Evolutionary conservation across 37 sponge, comb jelly and placozoan species (phyloP), one percentile per base, ranked within the genome.

Genomic region (Beroe ovata): DNA sequence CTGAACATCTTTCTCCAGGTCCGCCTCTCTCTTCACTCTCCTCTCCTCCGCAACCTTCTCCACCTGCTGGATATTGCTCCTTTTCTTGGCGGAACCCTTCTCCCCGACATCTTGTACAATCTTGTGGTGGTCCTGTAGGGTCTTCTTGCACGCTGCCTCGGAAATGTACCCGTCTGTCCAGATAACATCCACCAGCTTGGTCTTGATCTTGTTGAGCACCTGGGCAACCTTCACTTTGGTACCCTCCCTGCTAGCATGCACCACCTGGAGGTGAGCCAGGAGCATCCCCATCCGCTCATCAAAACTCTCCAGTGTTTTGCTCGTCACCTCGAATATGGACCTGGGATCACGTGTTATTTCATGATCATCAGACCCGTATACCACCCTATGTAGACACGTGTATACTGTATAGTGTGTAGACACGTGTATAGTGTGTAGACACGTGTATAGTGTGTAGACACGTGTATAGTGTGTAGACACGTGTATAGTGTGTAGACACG

Each of bases 101-200:
- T 77, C 84, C 8, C 54, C 38, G 6, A 77, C 54, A 8, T 77
- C 84, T 35, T 39, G 54, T 0, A 77, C 84, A 42, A 77, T 4
- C 28, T 77, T 77, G 84, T 77, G 84, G 28, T 77, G 84, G 47
- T 77, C 84, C 41, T 77, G 84, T 23, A 77, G 47, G 84, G 84
- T 77, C 41, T 77, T 77, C 84, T 77, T 77, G 84, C 84, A 77
- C 54, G 84, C n/a, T 8, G 84, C 38, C 84, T 77, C 84, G 25
- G 84, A 77, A 23, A 77, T 42, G 54, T 77, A 77, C 0, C 84
- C 84, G 28, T 77, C 84, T 14, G 28, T 42, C 84, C 84, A 77
- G 84, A 77, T 39, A 0, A 77, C n/a, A 36, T 77, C 84, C 26
- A 77, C 84, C 54, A 77, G 84, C 54, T 42, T 77, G 11, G 84